These are phyloP conservation scores for Synergus umbraculus DNA, from an alignment of 2,888 invertebrate species.

Conservation along the genomic window DNA sequence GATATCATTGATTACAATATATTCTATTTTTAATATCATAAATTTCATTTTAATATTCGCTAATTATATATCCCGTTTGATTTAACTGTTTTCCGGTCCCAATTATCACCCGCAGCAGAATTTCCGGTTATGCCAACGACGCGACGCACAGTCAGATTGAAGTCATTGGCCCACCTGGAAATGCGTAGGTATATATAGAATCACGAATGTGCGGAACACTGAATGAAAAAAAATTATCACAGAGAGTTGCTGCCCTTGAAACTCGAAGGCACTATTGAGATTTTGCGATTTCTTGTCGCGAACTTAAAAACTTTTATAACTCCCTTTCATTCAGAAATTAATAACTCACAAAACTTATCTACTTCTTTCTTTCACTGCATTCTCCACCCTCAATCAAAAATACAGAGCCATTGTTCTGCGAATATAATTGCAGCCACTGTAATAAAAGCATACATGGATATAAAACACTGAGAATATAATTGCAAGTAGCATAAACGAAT, in stretches of 20 bases:
- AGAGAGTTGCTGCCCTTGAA: slow-evolving; percentile 49
- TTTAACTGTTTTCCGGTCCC: slow-evolving; percentile 24
- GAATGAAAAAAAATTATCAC: slow-evolving; percentile 40
- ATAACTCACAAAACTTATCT: not conserved
- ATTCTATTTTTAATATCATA: not conserved
- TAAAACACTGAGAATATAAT: slow-evolving; percentile 21
- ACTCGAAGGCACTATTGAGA: slow-evolving; percentile 42
- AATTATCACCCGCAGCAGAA: slow-evolving; percentile 33
- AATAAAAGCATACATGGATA: not conserved
- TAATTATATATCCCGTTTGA: not conserved
- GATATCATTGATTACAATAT: not conserved
- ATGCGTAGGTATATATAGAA: slow-evolving; percentile 6
- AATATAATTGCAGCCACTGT: not conserved
- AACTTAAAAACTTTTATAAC: too few relatives aligned
- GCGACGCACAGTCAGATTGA: not conserved
- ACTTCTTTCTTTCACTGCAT: not conserved
- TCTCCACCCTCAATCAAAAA: not conserved
- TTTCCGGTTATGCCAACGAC: slow-evolving; percentile 25
- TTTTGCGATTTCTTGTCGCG: slow-evolving; percentile 44
- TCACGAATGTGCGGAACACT: not conserved
- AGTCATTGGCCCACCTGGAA: slow-evolving; percentile 28
- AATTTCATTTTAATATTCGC: not conserved
- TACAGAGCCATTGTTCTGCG: not conserved
- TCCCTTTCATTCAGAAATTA: not conserved
- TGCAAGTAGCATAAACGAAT: not conserved